Percentiles rank a stretch among this genome's conserved stretches.
Conservation (phyloP, 2,797 vertebrate genomes). For the Masticophis lateralis region DNA sequence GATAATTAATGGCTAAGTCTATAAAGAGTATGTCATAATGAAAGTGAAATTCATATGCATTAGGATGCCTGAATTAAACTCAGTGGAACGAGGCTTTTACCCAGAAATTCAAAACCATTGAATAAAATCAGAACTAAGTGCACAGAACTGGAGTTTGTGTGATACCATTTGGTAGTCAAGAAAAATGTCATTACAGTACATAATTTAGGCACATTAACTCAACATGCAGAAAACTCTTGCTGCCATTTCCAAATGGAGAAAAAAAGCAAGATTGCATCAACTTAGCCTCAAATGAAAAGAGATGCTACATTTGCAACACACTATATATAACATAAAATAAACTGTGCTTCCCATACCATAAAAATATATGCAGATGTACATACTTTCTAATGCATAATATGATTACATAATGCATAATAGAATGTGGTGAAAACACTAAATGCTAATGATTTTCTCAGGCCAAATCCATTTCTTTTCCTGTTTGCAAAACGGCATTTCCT, state of each 20-base stretch:
- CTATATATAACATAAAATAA: background rate
- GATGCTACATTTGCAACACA: background rate
- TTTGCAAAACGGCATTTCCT: conserved; percentile 5
- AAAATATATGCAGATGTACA: background rate
- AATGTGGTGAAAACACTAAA: background rate
- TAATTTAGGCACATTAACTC: conserved; percentile 5
- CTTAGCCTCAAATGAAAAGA: background rate
- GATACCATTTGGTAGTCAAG: background rate
- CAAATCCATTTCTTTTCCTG: background rate
- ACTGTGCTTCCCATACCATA: background rate
- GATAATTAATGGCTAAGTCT: background rate
- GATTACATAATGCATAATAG: background rate
- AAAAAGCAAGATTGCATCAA: background rate
- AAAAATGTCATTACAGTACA: background rate
- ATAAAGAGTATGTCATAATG: background rate
- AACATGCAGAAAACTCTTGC: background rate
- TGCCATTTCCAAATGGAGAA: background rate
- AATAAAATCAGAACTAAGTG: background rate
- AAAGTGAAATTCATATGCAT: background rate
- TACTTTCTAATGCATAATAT: background rate
- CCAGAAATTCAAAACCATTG: background rate
- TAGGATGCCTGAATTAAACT: background rate
- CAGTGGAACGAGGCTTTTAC: background rate
- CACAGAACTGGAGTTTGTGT: background rate
- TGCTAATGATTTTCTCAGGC: background rate